Base-by-base conservation (phyloP, 2,113 vertebrate genomes). In the Enhydra lutris region DNA sequence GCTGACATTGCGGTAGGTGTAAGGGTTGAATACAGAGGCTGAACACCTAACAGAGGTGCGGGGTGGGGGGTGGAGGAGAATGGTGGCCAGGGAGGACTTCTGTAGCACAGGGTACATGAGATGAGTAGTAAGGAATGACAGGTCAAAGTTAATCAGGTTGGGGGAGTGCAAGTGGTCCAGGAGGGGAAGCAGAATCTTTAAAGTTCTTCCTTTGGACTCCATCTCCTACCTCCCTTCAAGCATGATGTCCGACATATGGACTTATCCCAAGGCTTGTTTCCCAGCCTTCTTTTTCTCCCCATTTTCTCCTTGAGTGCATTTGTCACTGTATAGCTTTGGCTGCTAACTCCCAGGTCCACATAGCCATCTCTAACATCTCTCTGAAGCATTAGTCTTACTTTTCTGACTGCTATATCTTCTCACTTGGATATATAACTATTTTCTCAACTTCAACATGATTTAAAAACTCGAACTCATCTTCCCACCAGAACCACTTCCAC, bases 401-500 rank as follows among this genome's bases (percentile, higher is more conserved):
- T 79, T 90, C 50, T 91, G 52, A 92, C 57, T 83, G 31, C 84
- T 83, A 0, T 31, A 2, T 36, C 29, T 95, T 97, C 95, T 81
- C 10, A 50, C 52, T 36, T 94, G 63, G 34, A 65, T 91, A 31
- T 47, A 17, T n/a, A 81, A 55, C 36, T 91, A 26, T 83, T 42
- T 91, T 80, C 81, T 91, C 65, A 95, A 34, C 50, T 39, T 65
- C 61, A 39, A 3, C 79, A 50, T 84, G 71, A 80, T 83, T 92
- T 92, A 67, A 94, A 82, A 94, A 79, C 74, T 79, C 52, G 14
- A 42, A 80, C 47, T 95, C 55, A 67, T 95, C 24, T 52, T 89
- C 84, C 4, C 55, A 61, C 52, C 9, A 45, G 89, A 95, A 69
- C 88, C 61, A 79, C 31, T 89, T 87, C 9, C 34, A 52, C 52